Base-by-base conservation (phyloP, 2,888 invertebrate species). In the Cybosia mesomella region DNA sequence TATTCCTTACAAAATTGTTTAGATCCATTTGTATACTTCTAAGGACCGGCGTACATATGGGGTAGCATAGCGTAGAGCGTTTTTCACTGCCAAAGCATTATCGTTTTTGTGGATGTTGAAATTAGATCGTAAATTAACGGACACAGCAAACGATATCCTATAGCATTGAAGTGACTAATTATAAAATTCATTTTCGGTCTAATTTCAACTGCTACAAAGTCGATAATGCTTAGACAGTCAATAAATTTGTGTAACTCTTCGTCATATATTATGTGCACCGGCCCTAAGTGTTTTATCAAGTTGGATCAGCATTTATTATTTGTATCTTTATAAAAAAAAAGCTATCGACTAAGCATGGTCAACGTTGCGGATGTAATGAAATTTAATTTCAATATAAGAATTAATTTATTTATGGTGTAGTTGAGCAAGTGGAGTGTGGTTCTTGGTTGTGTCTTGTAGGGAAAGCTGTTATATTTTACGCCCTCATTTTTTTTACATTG, bases 341-440 rank as follows among this genome's bases (percentile, higher is more conserved):
- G 9, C n/a, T 62, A 21, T 61, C n/a, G 32, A 68, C 60, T 70
- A 70, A 67, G 70, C 82, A 77, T 81, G 67, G 82, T 80, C 81
- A 67, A 80, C 69, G 72, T 81, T 80, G 81, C 81, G 82, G 82
- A 80, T 58, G 60, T 58, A 68, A 76, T 74, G 65, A 80, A 80
- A 74, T 78, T 80, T 15, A 15, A 63, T 80, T 81, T 77, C 82
- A 80, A 68, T 76, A 58, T 82, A 81, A 82, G 80, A 57, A 69
- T 75, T 82, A 80, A 77, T 76, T 83, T 69, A 81, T 83, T 77
- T 69, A 73, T 73, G 64, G 64, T 72, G 61, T 75, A 70, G 70
- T 74, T 61, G 73, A 59, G 58, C 71, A 58, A 70, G 63, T 73
- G 78, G 72, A 72, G 79, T 81, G 70, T 76, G 79, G 75, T 79